Evolutionary conservation across 2,888 invertebrate genomes (phyloP).

Genomic region (Epinotia ramella): DNA sequence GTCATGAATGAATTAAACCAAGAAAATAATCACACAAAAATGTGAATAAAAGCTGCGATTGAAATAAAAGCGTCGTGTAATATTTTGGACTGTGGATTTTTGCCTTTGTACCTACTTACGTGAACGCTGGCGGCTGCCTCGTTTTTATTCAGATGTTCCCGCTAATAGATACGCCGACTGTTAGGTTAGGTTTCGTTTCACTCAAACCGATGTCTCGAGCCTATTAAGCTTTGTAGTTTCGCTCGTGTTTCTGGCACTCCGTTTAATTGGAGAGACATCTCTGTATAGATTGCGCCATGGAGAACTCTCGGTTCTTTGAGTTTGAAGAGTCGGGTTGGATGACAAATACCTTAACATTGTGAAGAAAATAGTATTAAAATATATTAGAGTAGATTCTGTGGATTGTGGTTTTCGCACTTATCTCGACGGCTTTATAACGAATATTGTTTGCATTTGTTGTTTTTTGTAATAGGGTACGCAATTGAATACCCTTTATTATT

Average conservation of each 20-base stretch:
- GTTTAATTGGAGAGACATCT: slow-evolving; percentile 67
- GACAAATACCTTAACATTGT: slow-evolving; percentile 31
- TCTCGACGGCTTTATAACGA: slow-evolving; percentile 27
- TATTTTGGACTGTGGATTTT: not conserved
- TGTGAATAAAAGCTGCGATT: too few relatives aligned
- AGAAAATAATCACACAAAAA: too few relatives aligned
- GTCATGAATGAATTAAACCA: too few relatives aligned
- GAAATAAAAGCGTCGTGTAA: not conserved
- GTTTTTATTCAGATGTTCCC: slow-evolving; percentile 15
- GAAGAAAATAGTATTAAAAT: slow-evolving; percentile 19
- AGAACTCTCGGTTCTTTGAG: slow-evolving; percentile 27
- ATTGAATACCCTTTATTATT: too few relatives aligned
- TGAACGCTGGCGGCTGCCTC: not conserved
- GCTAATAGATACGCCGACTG: slow-evolving; percentile 24
- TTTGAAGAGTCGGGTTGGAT: slow-evolving; percentile 18
- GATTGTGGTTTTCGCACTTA: slow-evolving; percentile 44
- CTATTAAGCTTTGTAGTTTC: slow-evolving; percentile 46
- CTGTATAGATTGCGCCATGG: slow-evolving; percentile 58
- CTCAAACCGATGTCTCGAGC: slow-evolving; percentile 39
- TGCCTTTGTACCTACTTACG: not conserved
- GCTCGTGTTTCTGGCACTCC: slow-evolving; percentile 65
- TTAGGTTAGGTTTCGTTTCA: slow-evolving; percentile 29
- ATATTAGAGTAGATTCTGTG: slow-evolving; percentile 56
- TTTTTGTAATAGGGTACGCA: too few relatives aligned
- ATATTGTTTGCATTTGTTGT: too few relatives aligned